Evolutionary conservation across 2,888 invertebrate species (phyloP).

Genomic region (Chrysolina oricalcia): DNA sequence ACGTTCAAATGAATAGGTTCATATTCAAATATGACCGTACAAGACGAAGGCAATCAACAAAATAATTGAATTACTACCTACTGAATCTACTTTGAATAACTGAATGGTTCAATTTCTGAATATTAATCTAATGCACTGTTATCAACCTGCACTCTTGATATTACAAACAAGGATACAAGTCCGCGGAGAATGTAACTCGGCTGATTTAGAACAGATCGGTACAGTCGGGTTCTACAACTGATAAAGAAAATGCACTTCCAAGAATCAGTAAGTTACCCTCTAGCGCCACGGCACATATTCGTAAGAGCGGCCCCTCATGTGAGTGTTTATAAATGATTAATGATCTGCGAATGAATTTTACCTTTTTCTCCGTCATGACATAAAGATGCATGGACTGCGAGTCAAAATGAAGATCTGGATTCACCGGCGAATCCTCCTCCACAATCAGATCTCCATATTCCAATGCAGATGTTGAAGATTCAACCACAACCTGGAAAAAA

Average conservation of each 20-base stretch:
- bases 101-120: not conserved
- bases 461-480: conserved; percentile 86
- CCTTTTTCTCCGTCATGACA: conserved; percentile 93
- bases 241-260: too few relatives aligned
- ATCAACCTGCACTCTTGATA: not conserved
- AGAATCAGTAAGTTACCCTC: too few relatives aligned
- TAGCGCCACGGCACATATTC: too few relatives aligned
- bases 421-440: conserved; percentile 87
- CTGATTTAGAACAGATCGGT: too few relatives aligned
- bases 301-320: too few relatives aligned
- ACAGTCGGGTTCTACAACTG: too few relatives aligned
- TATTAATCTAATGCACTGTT: not conserved
- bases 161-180: too few relatives aligned
- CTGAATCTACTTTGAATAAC: not conserved
- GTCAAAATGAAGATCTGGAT: conserved; percentile 94
- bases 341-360: conserved; percentile 68
- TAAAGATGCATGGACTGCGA: conserved; percentile 92
- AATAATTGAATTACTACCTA: not conserved
- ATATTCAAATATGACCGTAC: not conserved
- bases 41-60: not conserved
- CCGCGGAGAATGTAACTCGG: too few relatives aligned
- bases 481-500: conserved; percentile 85
- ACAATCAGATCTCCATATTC: conserved; percentile 93
- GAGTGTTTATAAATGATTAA: not conserved
- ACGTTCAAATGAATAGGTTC: not conserved